phyloP scores from a whole-genome alignment of 2,113 vertebrate species.

The Ophiodon elongatus region DNA sequence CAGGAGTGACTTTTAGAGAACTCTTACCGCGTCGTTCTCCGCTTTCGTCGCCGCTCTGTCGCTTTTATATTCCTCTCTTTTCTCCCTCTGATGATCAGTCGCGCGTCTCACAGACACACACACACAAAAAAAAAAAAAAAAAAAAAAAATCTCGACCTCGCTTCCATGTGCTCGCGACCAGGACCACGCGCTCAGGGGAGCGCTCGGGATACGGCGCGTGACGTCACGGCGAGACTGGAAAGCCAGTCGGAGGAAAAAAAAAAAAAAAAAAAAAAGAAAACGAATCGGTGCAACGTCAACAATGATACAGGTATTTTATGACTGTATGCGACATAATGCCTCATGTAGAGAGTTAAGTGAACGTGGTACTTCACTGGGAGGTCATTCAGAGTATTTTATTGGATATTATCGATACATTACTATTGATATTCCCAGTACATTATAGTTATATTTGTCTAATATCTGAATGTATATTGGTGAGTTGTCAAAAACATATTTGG shows the following conservation, averaged over 20 bases:
- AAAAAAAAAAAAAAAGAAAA: constrained; percentile 1
- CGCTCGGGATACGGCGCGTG: constrained; percentile 73
- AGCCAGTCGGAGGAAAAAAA: too few species aligned
- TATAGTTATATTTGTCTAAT: not conserved
- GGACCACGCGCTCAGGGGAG: constrained; percentile 78
- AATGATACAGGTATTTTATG: too few species aligned
- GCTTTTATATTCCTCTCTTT: constrained; percentile 67
- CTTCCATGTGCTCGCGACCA: constrained; percentile 85
- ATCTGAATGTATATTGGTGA: not conserved
- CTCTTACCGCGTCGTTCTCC: constrained; percentile 63
- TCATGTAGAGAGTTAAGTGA: not conserved
- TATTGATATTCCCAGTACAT: not conserved
- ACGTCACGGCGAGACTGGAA: constrained; percentile 76
- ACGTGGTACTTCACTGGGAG: not conserved
- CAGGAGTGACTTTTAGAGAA: not conserved
- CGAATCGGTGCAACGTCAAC: not conserved
- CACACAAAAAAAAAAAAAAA: too few species aligned
- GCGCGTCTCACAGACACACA: constrained; percentile 67
- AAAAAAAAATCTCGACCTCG: constrained; percentile 76
- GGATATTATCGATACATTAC: not conserved
- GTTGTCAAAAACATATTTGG: not conserved
- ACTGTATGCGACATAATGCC: too few species aligned
- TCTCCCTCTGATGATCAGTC: constrained; percentile 33
- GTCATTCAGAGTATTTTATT: not conserved
- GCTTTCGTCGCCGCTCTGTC: not conserved